Percentiles rank a stretch among this genome's conserved stretches.
Conservation (phyloP, 2,113 vertebrate species). For the Bombycilla garrulus region DNA sequence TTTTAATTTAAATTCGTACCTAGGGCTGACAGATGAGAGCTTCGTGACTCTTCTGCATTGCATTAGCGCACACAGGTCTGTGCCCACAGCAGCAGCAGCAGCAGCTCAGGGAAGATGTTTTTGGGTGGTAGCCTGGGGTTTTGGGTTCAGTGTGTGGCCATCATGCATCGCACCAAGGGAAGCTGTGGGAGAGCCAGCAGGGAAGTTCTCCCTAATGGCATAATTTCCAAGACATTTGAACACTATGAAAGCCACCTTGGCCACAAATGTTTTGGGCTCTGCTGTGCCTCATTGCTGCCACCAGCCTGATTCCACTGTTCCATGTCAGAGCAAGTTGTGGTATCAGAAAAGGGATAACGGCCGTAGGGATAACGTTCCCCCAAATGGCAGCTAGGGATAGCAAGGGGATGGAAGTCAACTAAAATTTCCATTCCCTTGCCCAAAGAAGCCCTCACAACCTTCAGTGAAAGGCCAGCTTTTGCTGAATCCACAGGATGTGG, state of each 20-base stretch:
- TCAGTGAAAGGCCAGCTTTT: background rate
- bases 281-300: background rate
- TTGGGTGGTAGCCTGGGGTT: background rate
- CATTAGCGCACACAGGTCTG: background rate
- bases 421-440: background rate
- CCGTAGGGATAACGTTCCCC: rapidly evolving
- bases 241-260: background rate
- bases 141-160: rapidly evolving
- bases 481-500: rapidly evolving
- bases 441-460: background rate
- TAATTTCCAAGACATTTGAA: background rate
- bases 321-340: background rate
- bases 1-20: constrained; percentile 71
- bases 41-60: background rate
- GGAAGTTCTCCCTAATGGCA: background rate
- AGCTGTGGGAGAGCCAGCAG: background rate
- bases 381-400: background rate
- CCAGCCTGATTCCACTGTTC: background rate
- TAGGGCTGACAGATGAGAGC: constrained; percentile 41
- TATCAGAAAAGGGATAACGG: background rate
- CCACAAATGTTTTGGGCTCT: background rate
- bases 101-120: background rate
- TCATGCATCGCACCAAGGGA: rapidly evolving
- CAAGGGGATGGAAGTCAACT: background rate
- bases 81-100: background rate